A percentile compares a stretch with the other conserved stretches of the same genome.
These are phyloP conservation scores for Stichodactyla helianthus DNA, from an alignment of 64 coral and sea anemone genomes.

Conservation along the genomic window DNA sequence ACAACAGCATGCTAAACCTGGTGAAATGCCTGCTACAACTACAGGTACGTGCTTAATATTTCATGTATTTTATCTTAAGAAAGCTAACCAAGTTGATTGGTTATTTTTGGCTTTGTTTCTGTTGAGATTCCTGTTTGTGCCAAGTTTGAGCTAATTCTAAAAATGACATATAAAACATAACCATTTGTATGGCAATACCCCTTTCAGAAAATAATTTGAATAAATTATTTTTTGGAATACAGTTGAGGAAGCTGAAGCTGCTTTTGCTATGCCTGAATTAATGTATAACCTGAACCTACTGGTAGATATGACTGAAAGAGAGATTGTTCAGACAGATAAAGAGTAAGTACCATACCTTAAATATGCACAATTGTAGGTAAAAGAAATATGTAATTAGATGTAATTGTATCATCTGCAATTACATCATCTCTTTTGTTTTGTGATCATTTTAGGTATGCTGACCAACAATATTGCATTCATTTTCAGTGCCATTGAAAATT, in stretches of 20 bases:
- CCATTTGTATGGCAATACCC: too few species aligned
- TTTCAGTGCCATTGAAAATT: background rate
- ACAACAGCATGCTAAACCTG: conserved; percentile 95
- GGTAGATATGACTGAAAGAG: conserved; percentile 84
- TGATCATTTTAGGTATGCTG: background rate
- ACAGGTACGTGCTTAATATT: conserved; percentile 23
- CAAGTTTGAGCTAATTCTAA: too few species aligned
- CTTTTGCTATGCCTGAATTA: conserved; percentile 93
- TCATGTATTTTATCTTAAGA: too few species aligned
- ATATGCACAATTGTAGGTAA: background rate
- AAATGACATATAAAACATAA: too few species aligned
- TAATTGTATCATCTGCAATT: too few species aligned
- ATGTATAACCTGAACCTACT: conserved; percentile 87
- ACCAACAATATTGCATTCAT: background rate
- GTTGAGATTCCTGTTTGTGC: too few species aligned
- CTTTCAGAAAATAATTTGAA: too few species aligned
- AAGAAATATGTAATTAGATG: background rate
- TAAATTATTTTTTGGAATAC: background rate
- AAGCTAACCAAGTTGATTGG: too few species aligned
- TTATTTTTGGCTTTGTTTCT: too few species aligned
- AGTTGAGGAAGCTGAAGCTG: conserved; percentile 81
- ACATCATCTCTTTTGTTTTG: background rate
- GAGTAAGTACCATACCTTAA: conserved; percentile 97
- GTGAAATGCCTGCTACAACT: conserved; percentile 79
- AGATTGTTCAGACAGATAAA: conserved; percentile 91